phyloP scores from a whole-genome alignment of 1,140 invertebrate species.

The Heliconius eleuchia region DNA sequence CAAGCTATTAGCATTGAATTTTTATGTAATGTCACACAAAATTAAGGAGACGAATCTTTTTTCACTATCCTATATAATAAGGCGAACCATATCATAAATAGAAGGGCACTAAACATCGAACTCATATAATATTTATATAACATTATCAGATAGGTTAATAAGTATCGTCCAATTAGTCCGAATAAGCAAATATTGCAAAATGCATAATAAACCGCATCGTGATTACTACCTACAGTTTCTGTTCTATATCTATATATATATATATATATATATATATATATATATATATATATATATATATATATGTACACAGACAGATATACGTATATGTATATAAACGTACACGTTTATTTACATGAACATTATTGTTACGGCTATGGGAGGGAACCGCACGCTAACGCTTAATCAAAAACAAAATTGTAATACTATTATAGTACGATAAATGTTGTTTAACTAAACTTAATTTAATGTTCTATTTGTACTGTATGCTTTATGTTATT shows the following conservation, averaged over 20 bases:
- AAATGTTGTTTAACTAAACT: slow-evolving; percentile 13
- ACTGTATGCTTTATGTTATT: neutral
- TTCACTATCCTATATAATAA: too few relatives aligned
- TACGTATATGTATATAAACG: neutral
- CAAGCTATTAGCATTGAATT: too few relatives aligned
- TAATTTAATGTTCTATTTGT: slow-evolving; percentile 13
- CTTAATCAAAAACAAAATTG: slow-evolving; percentile 28
- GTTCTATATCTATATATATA: neutral
- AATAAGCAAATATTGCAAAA: slow-evolving; percentile 32
- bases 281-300: neutral
- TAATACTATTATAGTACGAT: slow-evolving; percentile 17
- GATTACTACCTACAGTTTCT: slow-evolving; percentile 14
- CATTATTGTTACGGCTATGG: neutral
- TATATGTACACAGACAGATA: neutral
- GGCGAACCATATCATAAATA: too few relatives aligned
- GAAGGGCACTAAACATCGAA: too few relatives aligned
- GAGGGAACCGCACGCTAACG: slow-evolving; percentile 29
- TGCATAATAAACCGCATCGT: slow-evolving; percentile 24
- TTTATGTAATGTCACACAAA: too few relatives aligned
- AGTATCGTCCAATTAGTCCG: slow-evolving; percentile 16
- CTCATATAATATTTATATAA: neutral
- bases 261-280: too few relatives aligned
- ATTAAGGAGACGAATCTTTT: too few relatives aligned
- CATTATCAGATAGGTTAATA: slow-evolving; percentile 24
- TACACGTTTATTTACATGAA: neutral